Evolutionary conservation across 2,888 invertebrate species (phyloP).

Genomic region (Laothoe populi): DNA sequence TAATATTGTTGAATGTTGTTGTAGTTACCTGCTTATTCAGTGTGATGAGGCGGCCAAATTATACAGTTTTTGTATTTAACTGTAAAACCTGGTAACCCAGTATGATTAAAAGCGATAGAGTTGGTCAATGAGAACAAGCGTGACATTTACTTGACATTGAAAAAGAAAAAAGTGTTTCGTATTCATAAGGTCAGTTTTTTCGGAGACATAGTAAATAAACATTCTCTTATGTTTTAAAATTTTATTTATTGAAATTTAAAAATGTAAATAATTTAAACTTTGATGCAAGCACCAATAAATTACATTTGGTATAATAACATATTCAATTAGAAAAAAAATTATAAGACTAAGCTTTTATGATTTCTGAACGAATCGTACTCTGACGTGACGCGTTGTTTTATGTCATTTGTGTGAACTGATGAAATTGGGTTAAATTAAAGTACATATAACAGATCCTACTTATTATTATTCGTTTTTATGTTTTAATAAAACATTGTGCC

Average conservation of each 20-base stretch:
- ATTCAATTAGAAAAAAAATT: neutral
- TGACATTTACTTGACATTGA: slow-evolving; percentile 63
- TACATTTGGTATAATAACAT: neutral
- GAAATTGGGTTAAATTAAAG: slow-evolving; percentile 49
- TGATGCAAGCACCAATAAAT: neutral
- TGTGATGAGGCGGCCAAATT: too few species aligned
- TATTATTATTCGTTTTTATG: slow-evolving; percentile 33
- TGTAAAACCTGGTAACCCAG: too few species aligned
- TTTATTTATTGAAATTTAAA: neutral
- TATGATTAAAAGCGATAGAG: neutral
- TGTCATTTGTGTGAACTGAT: slow-evolving; percentile 59
- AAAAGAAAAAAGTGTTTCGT: slow-evolving; percentile 28
- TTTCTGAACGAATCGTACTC: slow-evolving; percentile 51
- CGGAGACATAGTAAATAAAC: neutral
- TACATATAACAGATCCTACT: slow-evolving; percentile 38
- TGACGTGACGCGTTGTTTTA: slow-evolving; percentile 75
- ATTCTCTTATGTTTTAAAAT: neutral
- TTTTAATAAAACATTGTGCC: slow-evolving; percentile 34
- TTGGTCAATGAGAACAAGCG: slow-evolving; percentile 30
- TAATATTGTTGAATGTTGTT: too few species aligned
- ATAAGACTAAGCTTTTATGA: neutral
- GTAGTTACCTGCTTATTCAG: too few species aligned
- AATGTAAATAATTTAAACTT: too few species aligned
- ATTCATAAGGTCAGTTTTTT: neutral
- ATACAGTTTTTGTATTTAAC: too few species aligned